phyloP scores from a whole-genome alignment of 2,113 vertebrate species.

The Cariama cristata region DNA sequence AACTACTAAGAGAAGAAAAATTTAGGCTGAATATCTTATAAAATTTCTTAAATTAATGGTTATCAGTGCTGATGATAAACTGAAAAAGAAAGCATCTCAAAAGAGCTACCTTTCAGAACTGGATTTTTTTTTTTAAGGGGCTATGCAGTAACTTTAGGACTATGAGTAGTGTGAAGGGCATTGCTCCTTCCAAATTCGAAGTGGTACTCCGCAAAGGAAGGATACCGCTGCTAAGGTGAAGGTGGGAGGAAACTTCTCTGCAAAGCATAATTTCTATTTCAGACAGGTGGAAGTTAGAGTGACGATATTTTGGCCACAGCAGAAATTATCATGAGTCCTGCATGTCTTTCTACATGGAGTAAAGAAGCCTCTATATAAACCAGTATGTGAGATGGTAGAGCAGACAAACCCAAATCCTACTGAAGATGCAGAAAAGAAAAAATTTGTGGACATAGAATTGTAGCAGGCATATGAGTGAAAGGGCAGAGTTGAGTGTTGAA shows the following conservation, averaged over 20 bases:
- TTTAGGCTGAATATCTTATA: background rate
- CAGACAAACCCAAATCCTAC: background rate
- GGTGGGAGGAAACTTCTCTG: background rate
- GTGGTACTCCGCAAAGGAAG: background rate
- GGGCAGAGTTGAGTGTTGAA: background rate
- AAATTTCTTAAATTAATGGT: background rate
- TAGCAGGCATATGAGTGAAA: background rate
- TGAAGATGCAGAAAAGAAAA: background rate
- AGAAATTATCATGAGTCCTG: background rate
- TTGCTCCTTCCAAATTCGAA: background rate
- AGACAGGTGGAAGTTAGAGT: background rate
- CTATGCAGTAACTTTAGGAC: background rate
- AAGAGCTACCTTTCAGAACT: background rate
- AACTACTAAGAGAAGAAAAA: background rate
- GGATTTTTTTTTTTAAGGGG: background rate
- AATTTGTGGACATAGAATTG: background rate
- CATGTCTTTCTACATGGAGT: background rate
- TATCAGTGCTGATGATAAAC: background rate
- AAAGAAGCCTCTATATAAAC: background rate
- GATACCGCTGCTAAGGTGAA: background rate
- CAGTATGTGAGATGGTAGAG: background rate
- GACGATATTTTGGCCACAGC: background rate
- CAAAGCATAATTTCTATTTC: background rate
- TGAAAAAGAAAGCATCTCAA: background rate
- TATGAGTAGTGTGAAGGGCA: background rate